These are phyloP conservation scores for Drosophila anomelani DNA, from an alignment of 2,888 invertebrate species.

Conservation along the genomic window DNA sequence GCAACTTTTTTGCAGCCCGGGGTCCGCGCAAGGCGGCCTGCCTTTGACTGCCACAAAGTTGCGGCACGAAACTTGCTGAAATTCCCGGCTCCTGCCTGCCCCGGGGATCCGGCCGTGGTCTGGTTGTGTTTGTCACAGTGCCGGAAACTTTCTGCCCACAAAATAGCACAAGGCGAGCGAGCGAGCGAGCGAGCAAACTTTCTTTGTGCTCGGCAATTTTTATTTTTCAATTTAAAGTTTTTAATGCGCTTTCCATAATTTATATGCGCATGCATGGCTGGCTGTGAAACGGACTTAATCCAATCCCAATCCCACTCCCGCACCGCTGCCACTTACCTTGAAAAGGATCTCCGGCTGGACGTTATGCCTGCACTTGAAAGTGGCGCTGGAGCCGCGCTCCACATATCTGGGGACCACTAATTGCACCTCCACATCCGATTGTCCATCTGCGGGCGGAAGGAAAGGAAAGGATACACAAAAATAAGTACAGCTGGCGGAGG, in stretches of 20 bases:
- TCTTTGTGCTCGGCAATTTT: conserved; percentile 38
- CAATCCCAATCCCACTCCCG: conserved; percentile 1
- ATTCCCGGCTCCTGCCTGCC: conserved; percentile 29
- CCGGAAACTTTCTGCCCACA: conserved; percentile 46
- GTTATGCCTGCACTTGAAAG: conserved; percentile 91
- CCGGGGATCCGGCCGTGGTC: conserved; percentile 21
- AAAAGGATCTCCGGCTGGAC: conserved; percentile 90
- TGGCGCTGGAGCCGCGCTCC: conserved; percentile 89
- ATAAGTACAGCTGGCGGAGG: conserved; percentile 10
- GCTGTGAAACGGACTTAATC: conserved; percentile 21
- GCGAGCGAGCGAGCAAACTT: conserved; percentile 51
- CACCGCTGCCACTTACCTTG: conserved; percentile 87
- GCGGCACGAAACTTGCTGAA: conserved; percentile 46
- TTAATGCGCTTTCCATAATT: conserved; percentile 50
- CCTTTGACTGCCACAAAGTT: conserved; percentile 56
- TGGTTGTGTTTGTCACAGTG: conserved; percentile 42
- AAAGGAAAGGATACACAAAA: conserved; percentile 14
- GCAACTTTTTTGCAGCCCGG: conserved; percentile 38
- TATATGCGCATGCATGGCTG: conserved; percentile 24
- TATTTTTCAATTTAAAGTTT: conserved; percentile 62
- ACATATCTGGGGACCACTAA: conserved; percentile 90
- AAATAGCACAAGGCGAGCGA: conserved; percentile 56
- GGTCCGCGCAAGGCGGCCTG: conserved; percentile 17
- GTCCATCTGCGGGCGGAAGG: conserved; percentile 80
- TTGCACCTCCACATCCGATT: conserved; percentile 87